A percentile compares a stretch with the other conserved stretches of the same genome.
These are phyloP conservation scores for Harpagus bidentatus DNA, from an alignment of 2,113 vertebrate species.

Conservation along the genomic window DNA sequence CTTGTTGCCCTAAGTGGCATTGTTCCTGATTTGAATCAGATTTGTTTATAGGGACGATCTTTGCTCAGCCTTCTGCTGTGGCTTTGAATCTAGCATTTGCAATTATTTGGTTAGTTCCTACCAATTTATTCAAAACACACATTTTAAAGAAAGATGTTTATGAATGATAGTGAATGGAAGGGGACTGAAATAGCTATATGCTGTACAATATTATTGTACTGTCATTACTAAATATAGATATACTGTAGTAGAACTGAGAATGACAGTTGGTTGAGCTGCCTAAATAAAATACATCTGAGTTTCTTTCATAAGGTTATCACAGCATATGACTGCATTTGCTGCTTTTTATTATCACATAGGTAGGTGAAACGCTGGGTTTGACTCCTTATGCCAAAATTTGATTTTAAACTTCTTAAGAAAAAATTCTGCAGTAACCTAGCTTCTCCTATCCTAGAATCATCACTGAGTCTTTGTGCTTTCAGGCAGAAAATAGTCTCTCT, in stretches of 20 bases:
- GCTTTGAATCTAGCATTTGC: neutral
- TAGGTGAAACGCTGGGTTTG: neutral
- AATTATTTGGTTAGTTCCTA: neutral
- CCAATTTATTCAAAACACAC: neutral
- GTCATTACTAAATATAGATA: neutral
- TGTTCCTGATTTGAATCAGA: neutral
- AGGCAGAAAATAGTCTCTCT: conserved; percentile 24
- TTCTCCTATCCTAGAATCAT: conserved; percentile 59
- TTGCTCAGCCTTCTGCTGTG: neutral
- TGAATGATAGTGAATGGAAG: neutral
- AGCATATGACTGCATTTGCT: neutral
- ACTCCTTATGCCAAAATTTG: neutral
- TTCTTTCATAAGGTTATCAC: neutral
- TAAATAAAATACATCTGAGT: neutral
- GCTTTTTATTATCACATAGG: neutral
- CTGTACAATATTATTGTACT: neutral
- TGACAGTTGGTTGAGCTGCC: neutral
- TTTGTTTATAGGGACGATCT: neutral
- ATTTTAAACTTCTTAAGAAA: neutral
- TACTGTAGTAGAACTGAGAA: neutral
- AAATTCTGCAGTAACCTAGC: neutral
- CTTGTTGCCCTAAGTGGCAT: neutral
- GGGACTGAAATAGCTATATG: neutral
- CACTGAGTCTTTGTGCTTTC: conserved; percentile 18
- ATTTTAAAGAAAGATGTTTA: neutral